Percentiles rank a stretch among this genome's conserved stretches.
Evolutionary conservation across 1,140 invertebrate genomes (phyloP).

Genomic region (Ectropis grisescens): DNA sequence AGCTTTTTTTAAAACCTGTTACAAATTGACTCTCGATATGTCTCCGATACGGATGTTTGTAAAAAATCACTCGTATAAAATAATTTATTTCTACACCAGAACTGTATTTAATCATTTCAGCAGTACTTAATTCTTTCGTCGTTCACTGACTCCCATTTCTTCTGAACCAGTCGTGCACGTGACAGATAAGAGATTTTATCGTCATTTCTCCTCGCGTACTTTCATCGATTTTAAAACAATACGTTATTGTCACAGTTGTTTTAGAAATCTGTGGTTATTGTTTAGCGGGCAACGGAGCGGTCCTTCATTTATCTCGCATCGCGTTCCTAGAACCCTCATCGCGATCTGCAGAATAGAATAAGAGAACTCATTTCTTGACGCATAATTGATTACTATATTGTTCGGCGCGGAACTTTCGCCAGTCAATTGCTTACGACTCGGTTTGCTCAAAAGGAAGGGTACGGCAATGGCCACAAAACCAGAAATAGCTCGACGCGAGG

Average conservation of each 20-base stretch:
- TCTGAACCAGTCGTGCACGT: conserved; percentile 8
- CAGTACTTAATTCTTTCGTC: conserved; percentile 1
- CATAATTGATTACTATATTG: conserved; percentile 14
- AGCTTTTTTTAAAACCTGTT: too few species aligned
- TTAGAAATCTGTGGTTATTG: too few species aligned
- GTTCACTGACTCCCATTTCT: too few species aligned
- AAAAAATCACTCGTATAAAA: conserved; percentile 1
- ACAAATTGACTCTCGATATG: too few species aligned
- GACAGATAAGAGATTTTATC: conserved; percentile 39
- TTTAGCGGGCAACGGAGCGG: too few species aligned
- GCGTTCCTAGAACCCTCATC: conserved; percentile 1
- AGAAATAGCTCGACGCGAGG: conserved; percentile 35
- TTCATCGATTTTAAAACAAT: conserved; percentile 33
- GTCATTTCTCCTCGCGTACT: conserved; percentile 25
- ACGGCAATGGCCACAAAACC: conserved; percentile 38
- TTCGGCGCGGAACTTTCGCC: conserved; percentile 11
- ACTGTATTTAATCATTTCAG: conserved; percentile 6
- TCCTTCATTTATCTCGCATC: too few species aligned
- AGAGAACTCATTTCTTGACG: too few species aligned
- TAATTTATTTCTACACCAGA: background rate
- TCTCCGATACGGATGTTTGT: too few species aligned
- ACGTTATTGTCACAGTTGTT: conserved; percentile 40
- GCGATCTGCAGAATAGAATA: too few species aligned
- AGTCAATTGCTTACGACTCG: too few species aligned
- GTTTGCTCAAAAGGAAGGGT: too few species aligned